Evolutionary conservation across 2,797 vertebrate genomes (phyloP).

Genomic region (Gambelia wislizenii): DNA sequence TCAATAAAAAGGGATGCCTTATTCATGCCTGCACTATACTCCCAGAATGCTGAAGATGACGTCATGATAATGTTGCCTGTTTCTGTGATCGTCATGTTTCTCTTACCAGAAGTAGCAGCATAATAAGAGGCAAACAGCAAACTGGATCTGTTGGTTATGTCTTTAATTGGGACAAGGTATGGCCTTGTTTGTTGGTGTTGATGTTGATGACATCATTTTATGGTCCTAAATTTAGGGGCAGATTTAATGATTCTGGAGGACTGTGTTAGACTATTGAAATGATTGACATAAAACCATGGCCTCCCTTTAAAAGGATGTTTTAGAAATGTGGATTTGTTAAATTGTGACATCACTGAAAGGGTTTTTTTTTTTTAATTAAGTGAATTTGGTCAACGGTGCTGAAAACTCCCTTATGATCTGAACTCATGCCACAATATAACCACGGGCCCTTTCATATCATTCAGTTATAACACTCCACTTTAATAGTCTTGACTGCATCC

Average conservation of each 20-base stretch:
- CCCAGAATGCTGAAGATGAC: too few species aligned
- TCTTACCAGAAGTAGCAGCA: background rate
- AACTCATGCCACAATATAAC: background rate
- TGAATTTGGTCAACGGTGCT: background rate
- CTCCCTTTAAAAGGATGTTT: background rate
- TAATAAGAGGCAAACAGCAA: background rate
- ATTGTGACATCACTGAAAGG: background rate
- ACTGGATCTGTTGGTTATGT: slow-evolving; percentile 34
- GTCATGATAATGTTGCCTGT: too few species aligned
- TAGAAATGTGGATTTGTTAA: background rate
- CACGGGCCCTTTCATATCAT: too few species aligned
- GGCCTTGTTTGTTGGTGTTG: too few species aligned
- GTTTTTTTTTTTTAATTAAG: too few species aligned
- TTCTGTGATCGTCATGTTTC: background rate
- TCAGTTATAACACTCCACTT: too few species aligned
- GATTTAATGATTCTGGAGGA: background rate
- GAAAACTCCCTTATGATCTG: background rate
- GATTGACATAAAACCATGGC: too few species aligned
- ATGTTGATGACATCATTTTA: slow-evolving; percentile 48
- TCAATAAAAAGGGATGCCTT: too few species aligned
- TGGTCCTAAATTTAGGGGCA: slow-evolving; percentile 28
- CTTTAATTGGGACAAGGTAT: slow-evolving; percentile 48
- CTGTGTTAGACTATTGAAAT: background rate
- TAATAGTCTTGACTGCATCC: too few species aligned
- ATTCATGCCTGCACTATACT: too few species aligned